Base-by-base conservation (phyloP, 2,797 vertebrate genomes). In the Danio albolineatus region DNA sequence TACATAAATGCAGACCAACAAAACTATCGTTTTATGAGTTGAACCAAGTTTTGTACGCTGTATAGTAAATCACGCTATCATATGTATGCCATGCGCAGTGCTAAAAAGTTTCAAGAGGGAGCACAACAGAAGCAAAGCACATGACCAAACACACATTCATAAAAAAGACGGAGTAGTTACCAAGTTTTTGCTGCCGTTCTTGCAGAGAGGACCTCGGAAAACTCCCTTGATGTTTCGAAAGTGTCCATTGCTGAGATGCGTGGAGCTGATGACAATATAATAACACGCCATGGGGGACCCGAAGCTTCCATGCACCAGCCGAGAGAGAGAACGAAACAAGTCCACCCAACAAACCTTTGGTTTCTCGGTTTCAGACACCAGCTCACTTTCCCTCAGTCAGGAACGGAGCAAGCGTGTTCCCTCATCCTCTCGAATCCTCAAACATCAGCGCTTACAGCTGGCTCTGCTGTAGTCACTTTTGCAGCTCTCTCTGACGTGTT, bases 221-320 rank as follows among this genome's bases (percentile, higher is more conserved):
- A 99, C 97, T 93, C 97, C 97, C 91, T 99, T 99, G 95, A 99
- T 96, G 95, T 95, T 99, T 90, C 97, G 94, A 92, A 98, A 96
- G 94, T 98, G 96, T 86, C 97, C 97, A 85, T 98, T 97, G 93
- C 92, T 95, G 94, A 98, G 96, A 88, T 96, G 97, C 87, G 97
- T 95, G 92, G 97, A 99, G 93, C 97, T 98, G 95, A 99, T 99
- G 91, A 99, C 97, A 72, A 99, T 98, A 89, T 98, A 99, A 93
- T 98, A 99, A 93, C 97, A 99, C 94, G 97, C 97, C 97, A 99
- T 98, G 89, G 93, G 92, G 90, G 82, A 88, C 66, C 82, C 71
- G 79, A 86, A 82, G 51, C 81, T 89, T 75, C 90, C 89, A 88
- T 83, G 79, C 80, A 87, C 86, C 43, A 64, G 65, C 67, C 62